Evolutionary conservation across 1,140 invertebrate species (phyloP).

Genomic region (Papilio dardanus): DNA sequence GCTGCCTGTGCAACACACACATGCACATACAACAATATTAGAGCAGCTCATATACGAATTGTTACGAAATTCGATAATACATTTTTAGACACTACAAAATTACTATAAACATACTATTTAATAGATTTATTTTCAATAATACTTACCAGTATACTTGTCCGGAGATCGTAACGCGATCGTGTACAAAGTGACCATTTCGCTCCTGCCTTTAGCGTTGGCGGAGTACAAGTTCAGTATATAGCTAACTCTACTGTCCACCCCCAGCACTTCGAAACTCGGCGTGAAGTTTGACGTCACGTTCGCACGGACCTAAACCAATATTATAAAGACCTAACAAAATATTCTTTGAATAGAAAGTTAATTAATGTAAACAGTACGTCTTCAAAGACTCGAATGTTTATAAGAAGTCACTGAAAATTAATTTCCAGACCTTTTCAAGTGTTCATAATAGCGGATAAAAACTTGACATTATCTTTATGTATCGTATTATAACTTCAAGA

Average conservation of each 20-base stretch:
- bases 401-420: not conserved
- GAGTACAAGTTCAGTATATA: constrained; percentile 83
- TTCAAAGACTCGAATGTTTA: not conserved
- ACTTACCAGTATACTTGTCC: constrained; percentile 91
- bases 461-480: not conserved
- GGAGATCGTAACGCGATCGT: constrained; percentile 83
- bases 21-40: not conserved
- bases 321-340: not conserved
- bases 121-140: constrained; percentile 4
- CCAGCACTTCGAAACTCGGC: constrained; percentile 77
- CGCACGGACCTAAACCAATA: constrained; percentile 52
- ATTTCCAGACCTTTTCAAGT: not conserved
- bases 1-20: constrained; percentile 40
- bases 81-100: too few species aligned
- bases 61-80: too few species aligned
- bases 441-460: not conserved
- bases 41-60: too few species aligned
- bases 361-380: not conserved
- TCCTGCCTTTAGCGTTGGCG: constrained; percentile 85
- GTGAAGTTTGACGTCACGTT: constrained; percentile 66
- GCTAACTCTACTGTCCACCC: constrained; percentile 72
- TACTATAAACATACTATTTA: not conserved
- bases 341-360: not conserved
- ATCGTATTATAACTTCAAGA: not conserved
- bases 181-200: constrained; percentile 84